A percentile compares a stretch with the other conserved stretches of the same genome.
Evolutionary conservation across 2,888 invertebrate genomes (phyloP).

Genomic region (Leucoptera coffeella): DNA sequence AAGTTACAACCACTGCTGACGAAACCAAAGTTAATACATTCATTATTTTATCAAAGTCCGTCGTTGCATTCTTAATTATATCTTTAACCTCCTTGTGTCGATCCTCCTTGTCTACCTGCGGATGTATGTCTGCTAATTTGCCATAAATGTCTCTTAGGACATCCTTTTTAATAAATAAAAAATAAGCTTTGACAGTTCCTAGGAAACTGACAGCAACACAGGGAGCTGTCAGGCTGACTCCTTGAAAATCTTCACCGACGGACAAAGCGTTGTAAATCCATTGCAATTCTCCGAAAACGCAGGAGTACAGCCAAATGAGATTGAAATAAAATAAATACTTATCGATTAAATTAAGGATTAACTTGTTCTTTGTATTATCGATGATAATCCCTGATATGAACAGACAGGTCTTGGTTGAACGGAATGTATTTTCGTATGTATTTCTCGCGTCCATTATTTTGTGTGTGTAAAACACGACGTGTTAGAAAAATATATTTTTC

Average conservation of each 20-base stretch:
- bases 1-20: constrained; percentile 12
- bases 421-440: too few relatives aligned
- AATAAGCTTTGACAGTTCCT: constrained; percentile 15
- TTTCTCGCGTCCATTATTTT: too few relatives aligned
- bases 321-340: constrained; percentile 14
- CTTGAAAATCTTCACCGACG: constrained; percentile 14
- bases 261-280: constrained; percentile 17
- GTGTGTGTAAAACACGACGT: too few relatives aligned
- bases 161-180: constrained; percentile 13
- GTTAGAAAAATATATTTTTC: too few relatives aligned
- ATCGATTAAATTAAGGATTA: constrained; percentile 9
- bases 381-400: too few relatives aligned
- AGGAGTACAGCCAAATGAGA: constrained; percentile 14
- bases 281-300: constrained; percentile 17
- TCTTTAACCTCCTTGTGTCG: constrained; percentile 2
- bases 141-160: constrained; percentile 11
- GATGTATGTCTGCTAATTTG: constrained; percentile 17
- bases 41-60: constrained; percentile 12
- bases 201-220: constrained; percentile 18
- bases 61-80: constrained; percentile 13
- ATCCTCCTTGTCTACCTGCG: constrained; percentile 8
- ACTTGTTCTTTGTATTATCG: constrained; percentile 6
- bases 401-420: too few relatives aligned
- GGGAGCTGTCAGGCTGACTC: constrained; percentile 18
- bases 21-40: constrained; percentile 11